These are phyloP conservation scores for Yponomeuta malinellus DNA, from an alignment of 2,888 invertebrate species.

Conservation along the genomic window DNA sequence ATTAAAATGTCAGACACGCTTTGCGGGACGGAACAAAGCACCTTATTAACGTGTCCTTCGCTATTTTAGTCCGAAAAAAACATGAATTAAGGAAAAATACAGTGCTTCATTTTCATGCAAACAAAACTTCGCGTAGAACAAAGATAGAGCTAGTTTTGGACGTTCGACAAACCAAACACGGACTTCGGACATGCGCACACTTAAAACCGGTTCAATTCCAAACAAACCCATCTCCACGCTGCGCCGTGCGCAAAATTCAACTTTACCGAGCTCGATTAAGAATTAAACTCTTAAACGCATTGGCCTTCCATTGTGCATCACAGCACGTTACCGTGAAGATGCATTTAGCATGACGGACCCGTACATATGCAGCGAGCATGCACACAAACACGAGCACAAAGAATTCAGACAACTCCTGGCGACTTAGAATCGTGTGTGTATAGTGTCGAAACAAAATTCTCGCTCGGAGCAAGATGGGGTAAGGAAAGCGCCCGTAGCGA, in stretches of 20 bases:
- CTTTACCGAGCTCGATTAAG: conserved; percentile 38
- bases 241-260: conserved; percentile 32
- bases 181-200: conserved; percentile 66
- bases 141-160: conserved; percentile 64
- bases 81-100: background rate
- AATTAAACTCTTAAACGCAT: conserved; percentile 30
- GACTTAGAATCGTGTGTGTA: conserved; percentile 39
- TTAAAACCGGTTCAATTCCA: conserved; percentile 35
- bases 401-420: conserved; percentile 5
- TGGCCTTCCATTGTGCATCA: conserved; percentile 48
- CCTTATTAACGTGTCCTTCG: background rate
- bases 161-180: conserved; percentile 51
- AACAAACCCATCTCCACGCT: conserved; percentile 38
- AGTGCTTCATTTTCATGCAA: background rate
- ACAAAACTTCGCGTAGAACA: conserved; percentile 52
- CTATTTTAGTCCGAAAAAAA: background rate
- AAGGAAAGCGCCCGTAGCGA: conserved; percentile 40
- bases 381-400: conserved; percentile 22
- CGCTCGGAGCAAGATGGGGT: conserved; percentile 51
- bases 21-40: background rate
- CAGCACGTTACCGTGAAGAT: conserved; percentile 42
- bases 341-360: conserved; percentile 29
- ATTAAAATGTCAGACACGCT: conserved; percentile 3
- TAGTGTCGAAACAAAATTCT: conserved; percentile 31
- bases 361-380: conserved; percentile 19